A percentile compares a stretch with the other conserved stretches of the same genome.
phyloP scores from a whole-genome alignment of 2,888 invertebrate genomes.

The Drosophila emarginata region DNA sequence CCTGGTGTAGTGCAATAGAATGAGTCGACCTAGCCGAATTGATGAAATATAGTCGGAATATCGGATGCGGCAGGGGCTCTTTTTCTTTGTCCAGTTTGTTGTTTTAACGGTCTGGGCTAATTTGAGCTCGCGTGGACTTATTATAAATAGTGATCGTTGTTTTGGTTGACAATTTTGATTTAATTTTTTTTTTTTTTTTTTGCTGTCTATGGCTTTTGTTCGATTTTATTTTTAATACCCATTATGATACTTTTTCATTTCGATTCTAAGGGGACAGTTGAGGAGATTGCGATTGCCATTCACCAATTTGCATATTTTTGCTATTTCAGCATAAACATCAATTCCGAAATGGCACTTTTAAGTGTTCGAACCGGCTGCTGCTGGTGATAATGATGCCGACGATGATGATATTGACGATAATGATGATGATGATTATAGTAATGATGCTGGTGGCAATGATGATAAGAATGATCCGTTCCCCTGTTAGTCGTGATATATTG shows the following conservation, averaged over 20 bases:
- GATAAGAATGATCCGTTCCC: constrained; percentile 59
- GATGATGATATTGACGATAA: constrained; percentile 23
- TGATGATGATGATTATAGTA: neutral
- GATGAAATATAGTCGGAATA: too few species aligned
- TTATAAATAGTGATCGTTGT: constrained; percentile 39
- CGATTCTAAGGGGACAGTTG: constrained; percentile 47
- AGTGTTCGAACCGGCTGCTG: constrained; percentile 68
- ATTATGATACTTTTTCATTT: constrained; percentile 56
- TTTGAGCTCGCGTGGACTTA: constrained; percentile 51
- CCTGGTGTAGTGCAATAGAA: neutral
- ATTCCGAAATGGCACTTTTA: constrained; percentile 75
- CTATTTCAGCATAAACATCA: constrained; percentile 69
- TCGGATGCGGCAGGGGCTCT: constrained; percentile 23
- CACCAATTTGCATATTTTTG: constrained; percentile 77
- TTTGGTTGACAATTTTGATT: constrained; percentile 52
- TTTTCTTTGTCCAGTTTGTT: constrained; percentile 13
- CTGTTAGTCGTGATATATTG: constrained; percentile 39
- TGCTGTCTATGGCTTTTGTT: neutral
- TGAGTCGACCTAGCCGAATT: neutral
- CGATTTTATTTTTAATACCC: constrained; percentile 42
- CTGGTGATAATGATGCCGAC: constrained; percentile 11
- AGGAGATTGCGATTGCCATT: constrained; percentile 64
- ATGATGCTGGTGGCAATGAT: constrained; percentile 39
- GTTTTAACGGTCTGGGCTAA: constrained; percentile 54
- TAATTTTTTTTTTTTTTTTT: constrained; percentile 24